A percentile compares a stretch with the other conserved stretches of the same genome.
phyloP scores from a whole-genome alignment of 2,113 vertebrate species.

The Lepidothrix coronata region DNA sequence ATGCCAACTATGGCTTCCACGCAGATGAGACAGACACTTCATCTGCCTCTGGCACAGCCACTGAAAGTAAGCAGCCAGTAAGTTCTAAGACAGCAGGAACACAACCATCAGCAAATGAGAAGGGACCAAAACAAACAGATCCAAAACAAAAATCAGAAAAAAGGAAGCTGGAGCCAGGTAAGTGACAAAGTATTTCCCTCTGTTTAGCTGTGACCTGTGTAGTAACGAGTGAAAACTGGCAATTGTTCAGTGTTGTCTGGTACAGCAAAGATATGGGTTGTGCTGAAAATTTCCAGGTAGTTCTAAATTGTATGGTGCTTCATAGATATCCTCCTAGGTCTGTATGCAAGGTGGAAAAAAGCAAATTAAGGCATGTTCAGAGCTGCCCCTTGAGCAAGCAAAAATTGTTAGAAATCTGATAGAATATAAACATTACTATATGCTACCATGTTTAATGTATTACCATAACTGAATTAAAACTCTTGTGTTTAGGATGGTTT shows the following conservation, averaged over 20 bases:
- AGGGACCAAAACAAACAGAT: slow-evolving; percentile 65
- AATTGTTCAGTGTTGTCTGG: not conserved
- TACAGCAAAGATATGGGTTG: not conserved
- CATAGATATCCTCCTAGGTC: not conserved
- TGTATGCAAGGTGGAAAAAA: not conserved
- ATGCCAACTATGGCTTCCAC: slow-evolving; percentile 91
- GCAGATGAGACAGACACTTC: slow-evolving; percentile 71
- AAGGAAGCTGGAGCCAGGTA: slow-evolving; percentile 88
- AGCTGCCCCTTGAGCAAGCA: not conserved
- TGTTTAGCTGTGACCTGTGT: not conserved
- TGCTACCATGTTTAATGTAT: not conserved
- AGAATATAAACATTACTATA: not conserved
- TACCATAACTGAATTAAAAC: not conserved
- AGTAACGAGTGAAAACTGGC: not conserved
- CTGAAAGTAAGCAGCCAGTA: slow-evolving; percentile 4
- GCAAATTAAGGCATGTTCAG: not conserved
- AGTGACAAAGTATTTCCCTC: not conserved
- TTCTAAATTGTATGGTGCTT: not conserved
- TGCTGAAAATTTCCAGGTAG: not conserved
- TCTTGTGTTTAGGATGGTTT: slow-evolving; percentile 88
- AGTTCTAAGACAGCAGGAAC: slow-evolving; percentile 8
- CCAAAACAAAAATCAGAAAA: slow-evolving; percentile 86
- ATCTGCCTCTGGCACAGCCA: slow-evolving; percentile 39
- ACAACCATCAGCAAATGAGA: slow-evolving; percentile 41
- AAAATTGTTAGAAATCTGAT: not conserved